Base-by-base conservation (phyloP, 2,113 vertebrate species). In the Orycteropus afer region DNA sequence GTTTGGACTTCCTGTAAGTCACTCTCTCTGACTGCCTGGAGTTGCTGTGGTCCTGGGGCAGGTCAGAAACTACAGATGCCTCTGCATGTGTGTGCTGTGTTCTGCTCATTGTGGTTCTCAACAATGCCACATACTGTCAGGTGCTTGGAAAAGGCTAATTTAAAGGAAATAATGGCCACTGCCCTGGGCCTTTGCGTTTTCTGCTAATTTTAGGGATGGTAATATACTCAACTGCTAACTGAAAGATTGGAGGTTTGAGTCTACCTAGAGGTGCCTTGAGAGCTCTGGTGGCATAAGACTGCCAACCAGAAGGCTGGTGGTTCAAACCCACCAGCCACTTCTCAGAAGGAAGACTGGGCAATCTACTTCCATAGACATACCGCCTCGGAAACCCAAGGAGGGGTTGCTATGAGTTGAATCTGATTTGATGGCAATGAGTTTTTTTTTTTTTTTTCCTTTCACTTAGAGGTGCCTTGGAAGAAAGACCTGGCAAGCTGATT, bases 101-200 rank as follows among this genome's bases (percentile, higher is more conserved):
- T 32, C 34, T 14, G 12, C 5, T 32, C 53, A 40, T 4, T 12
- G 20, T 2, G 18, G 3, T 22, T 23, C 45, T 80, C 34, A 34
- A 11, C 11, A 4, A 17, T 10, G 34, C 27, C 57, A 3, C 2
- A 1, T 40, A 34, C 63, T 7, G 25, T 10, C 1, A 47, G 25
- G 77, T 14, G 17, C 59, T 45, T 9, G 69, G 9, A 3, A 27
- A 2, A 5, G 5, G 7, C 45, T 12, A 59, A n/a, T n/a, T n/a
- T n/a, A n/a, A 29, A 8, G 45, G 40, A 67, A 55, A 17, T 5
- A 2, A 1, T 1, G 37, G 29, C 57, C 49, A 1, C 63, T 3
- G 23, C 15, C 29, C 53, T 13, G 34, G 34, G 34, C 20, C 76
- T 55, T 32, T 12, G 40, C 74, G 13, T 53, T 27, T 40, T 82